Conservation (phyloP, 2,888 invertebrate species). For the Chrysomela aeneicollis region DNA sequence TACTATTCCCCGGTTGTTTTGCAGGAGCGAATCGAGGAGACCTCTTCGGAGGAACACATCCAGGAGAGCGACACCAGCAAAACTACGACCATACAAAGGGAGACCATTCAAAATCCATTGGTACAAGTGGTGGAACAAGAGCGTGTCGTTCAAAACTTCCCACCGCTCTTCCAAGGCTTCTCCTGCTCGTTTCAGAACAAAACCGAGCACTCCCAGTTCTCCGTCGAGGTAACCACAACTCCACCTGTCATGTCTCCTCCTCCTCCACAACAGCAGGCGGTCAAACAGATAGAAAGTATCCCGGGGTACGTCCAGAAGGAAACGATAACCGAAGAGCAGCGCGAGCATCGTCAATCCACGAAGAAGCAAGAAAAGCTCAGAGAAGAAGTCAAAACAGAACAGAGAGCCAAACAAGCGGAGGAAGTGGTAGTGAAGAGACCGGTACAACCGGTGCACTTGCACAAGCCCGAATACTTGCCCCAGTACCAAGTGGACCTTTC, state of each 20-base stretch:
- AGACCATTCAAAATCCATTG: slow-evolving; percentile 43
- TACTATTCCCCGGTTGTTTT: slow-evolving; percentile 45
- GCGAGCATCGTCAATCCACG: slow-evolving; percentile 34
- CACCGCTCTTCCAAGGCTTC: slow-evolving; percentile 53
- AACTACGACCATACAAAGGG: slow-evolving; percentile 43
- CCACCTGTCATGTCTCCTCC: slow-evolving; percentile 48
- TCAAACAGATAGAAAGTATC: slow-evolving; percentile 44
- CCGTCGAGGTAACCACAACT: slow-evolving; percentile 50
- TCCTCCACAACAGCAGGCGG: slow-evolving; percentile 36
- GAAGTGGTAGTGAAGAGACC: slow-evolving; percentile 52
- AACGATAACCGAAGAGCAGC: slow-evolving; percentile 48
- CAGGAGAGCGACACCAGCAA: slow-evolving; percentile 34
- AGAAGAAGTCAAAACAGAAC: slow-evolving; percentile 27
- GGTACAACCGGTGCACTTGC: slow-evolving; percentile 57
- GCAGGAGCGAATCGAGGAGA: slow-evolving; percentile 39
- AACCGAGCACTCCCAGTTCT: slow-evolving; percentile 52
- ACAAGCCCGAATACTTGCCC: slow-evolving; percentile 70
- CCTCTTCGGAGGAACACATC: slow-evolving; percentile 34
- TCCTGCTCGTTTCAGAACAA: slow-evolving; percentile 53
- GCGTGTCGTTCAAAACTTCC: slow-evolving; percentile 29
- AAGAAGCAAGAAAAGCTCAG: slow-evolving; percentile 34
- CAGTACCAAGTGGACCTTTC: slow-evolving; percentile 70
- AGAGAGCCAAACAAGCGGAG: slow-evolving; percentile 50
- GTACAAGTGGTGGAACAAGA: slow-evolving; percentile 21
- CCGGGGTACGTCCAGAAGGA: slow-evolving; percentile 43